These are phyloP conservation scores for Stomorhina lunata DNA, from an alignment of 2,888 invertebrate genomes.

Conservation along the genomic window DNA sequence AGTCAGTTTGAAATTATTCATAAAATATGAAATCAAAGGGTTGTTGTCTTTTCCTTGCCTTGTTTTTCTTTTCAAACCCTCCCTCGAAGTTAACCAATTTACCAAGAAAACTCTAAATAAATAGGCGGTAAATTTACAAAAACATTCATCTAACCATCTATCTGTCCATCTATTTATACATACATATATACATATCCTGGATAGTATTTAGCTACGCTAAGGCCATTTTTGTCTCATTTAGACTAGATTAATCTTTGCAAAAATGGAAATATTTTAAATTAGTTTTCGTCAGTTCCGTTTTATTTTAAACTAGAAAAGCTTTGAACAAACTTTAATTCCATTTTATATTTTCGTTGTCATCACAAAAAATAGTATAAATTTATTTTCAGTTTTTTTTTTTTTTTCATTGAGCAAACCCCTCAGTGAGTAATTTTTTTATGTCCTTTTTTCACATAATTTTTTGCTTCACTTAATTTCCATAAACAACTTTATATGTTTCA, in stretches of 20 bases:
- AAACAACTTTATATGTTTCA: slow-evolving; percentile 47
- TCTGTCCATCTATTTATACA: background rate
- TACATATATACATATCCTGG: no score
- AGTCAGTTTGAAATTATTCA: slow-evolving; percentile 15
- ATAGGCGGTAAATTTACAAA: slow-evolving; percentile 46
- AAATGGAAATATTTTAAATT: slow-evolving; percentile 21
- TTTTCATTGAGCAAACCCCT: slow-evolving; percentile 26
- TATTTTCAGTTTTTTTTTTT: background rate
- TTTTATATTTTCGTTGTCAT: slow-evolving; percentile 29
- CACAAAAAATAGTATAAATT: background rate
- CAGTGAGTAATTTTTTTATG: background rate
- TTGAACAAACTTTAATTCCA: background rate
- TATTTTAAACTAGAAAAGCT: slow-evolving; percentile 29
- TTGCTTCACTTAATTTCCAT: slow-evolving; percentile 53
- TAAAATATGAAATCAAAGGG: slow-evolving; percentile 58
- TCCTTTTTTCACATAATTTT: background rate
- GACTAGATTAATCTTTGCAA: slow-evolving; percentile 37
- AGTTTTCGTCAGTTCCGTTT: slow-evolving; percentile 2
- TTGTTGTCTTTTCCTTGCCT: slow-evolving; percentile 32
- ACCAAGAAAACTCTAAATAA: slow-evolving; percentile 17
- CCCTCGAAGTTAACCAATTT: background rate
- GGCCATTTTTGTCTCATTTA: slow-evolving; percentile 44
- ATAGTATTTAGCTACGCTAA: background rate
- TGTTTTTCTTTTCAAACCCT: slow-evolving; percentile 5
- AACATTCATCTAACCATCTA: background rate